These are phyloP conservation scores for Nematopogon swammerdamellus DNA, from an alignment of 2,888 invertebrate genomes.

Conservation along the genomic window DNA sequence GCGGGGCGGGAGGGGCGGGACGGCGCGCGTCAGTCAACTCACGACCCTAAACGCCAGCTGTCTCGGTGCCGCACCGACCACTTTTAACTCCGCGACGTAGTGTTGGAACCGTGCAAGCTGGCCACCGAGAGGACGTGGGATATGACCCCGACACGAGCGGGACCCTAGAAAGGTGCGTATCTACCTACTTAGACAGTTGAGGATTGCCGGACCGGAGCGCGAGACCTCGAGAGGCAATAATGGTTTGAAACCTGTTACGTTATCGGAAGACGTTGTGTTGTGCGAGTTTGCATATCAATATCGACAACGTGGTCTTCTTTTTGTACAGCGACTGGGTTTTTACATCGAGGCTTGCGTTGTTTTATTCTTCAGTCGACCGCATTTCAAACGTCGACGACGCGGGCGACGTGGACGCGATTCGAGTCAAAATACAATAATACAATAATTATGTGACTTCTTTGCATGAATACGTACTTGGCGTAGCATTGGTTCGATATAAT, in stretches of 20 bases:
- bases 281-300: not conserved
- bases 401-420: too few species aligned
- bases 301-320: too few species aligned
- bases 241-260: not conserved
- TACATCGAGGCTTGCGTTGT: too few species aligned
- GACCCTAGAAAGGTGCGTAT: not conserved
- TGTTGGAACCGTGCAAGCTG: not conserved
- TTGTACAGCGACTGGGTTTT: too few species aligned
- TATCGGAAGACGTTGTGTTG: not conserved
- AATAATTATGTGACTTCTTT: too few species aligned
- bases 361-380: too few species aligned
- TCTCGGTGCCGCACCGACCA: not conserved
- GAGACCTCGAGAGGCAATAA: not conserved
- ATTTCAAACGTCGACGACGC: too few species aligned
- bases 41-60: not conserved
- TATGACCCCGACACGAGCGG: not conserved
- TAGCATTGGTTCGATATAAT: too few species aligned
- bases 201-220: not conserved
- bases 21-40: not conserved
- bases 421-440: too few species aligned
- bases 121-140: not conserved
- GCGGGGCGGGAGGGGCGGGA: not conserved
- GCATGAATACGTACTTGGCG: too few species aligned
- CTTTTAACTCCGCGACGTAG: not conserved
- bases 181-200: too few species aligned